Evolutionary conservation across 2,797 vertebrate species (phyloP).

Genomic region (Amblyopsis hoosieri): DNA sequence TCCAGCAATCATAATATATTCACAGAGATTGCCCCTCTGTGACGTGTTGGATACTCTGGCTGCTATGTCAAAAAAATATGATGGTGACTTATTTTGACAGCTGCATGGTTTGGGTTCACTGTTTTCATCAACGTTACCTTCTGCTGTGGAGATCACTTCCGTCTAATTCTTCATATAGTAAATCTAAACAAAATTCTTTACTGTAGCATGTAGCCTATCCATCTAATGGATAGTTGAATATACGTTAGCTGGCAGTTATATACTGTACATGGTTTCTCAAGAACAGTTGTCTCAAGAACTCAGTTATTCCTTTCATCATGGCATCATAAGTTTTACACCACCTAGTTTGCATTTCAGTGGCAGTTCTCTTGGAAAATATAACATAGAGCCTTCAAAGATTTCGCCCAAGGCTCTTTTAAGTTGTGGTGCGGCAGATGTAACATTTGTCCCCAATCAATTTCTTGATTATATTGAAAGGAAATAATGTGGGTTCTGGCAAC

Average conservation of each 20-base stretch:
- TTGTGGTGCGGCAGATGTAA: constrained; percentile 56
- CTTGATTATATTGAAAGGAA: constrained; percentile 42
- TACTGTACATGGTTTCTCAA: not conserved
- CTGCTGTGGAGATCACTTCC: too few relatives aligned
- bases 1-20: too few relatives aligned
- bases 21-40: too few relatives aligned
- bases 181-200: not conserved
- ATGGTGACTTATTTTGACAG: not conserved
- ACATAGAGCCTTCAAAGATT: constrained; percentile 48
- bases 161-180: too few relatives aligned
- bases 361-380: constrained; percentile 45
- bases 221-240: too few relatives aligned
- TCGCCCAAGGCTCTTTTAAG: constrained; percentile 37
- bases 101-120: not conserved
- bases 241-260: not conserved
- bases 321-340: constrained; percentile 25
- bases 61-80: too few relatives aligned
- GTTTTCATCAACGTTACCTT: not conserved
- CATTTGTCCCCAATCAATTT: constrained; percentile 40
- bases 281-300: too few relatives aligned
- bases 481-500: constrained; percentile 29
- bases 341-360: constrained; percentile 55
- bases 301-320: constrained; percentile 34
- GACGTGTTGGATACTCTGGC: too few relatives aligned
- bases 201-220: not conserved